Evolutionary conservation across 1,140 invertebrate species (phyloP).

Genomic region (Centruroides vittatus): DNA sequence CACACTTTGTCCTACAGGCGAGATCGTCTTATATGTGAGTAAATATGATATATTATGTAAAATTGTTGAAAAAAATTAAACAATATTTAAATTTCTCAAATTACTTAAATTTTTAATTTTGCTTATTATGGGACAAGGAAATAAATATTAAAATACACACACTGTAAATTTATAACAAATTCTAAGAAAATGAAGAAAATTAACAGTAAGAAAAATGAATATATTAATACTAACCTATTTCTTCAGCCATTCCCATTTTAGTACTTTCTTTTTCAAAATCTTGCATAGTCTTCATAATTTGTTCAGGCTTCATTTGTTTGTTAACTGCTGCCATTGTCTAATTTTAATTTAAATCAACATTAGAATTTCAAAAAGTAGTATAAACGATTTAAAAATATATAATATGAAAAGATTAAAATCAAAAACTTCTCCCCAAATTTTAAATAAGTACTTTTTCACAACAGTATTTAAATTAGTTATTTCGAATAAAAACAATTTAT

Average conservation of each 20-base stretch:
- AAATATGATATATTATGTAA: no score
- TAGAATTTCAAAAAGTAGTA: constrained; percentile 7
- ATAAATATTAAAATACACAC: no score
- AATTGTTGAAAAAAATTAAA: no score
- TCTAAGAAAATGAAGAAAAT: neutral
- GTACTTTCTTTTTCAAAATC: constrained; percentile 65
- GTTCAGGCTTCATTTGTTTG: constrained; percentile 67
- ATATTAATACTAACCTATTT: constrained; percentile 59
- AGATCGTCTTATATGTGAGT: no score
- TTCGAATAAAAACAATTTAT: no score
- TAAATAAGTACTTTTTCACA: no score
- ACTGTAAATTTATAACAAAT: no score
- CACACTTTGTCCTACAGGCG: no score
- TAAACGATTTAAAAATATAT: neutral
- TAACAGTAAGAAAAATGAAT: constrained; percentile 1
- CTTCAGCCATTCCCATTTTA: constrained; percentile 88
- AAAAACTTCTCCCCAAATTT: neutral
- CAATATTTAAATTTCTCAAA: no score
- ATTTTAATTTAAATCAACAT: neutral
- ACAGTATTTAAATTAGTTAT: neutral
- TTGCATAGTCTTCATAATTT: constrained; percentile 61
- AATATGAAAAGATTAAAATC: neutral
- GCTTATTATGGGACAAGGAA: no score
- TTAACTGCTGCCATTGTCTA: constrained; percentile 75
- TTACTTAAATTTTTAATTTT: no score